Evolutionary conservation across 2,113 vertebrate genomes (phyloP).

Genomic region (Corvus hawaiiensis): DNA sequence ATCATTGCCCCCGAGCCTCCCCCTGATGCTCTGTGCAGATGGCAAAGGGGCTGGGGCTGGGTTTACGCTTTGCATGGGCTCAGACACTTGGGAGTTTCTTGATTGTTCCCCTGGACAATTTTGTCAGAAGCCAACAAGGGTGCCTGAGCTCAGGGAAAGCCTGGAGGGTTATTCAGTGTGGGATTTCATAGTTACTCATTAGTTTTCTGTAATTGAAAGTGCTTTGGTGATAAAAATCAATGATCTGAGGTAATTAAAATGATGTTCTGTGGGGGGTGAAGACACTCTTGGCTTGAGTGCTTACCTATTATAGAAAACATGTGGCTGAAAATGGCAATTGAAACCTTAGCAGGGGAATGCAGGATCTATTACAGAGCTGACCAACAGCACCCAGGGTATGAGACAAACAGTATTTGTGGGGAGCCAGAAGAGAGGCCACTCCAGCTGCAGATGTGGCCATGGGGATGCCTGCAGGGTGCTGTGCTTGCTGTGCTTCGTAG

Average conservation of each 20-base stretch:
- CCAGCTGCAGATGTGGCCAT: rapidly evolving
- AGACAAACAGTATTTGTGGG: not conserved
- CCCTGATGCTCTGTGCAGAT: not conserved
- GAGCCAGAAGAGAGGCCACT: not conserved
- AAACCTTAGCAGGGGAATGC: not conserved
- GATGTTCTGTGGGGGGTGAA: not conserved
- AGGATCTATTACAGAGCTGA: not conserved
- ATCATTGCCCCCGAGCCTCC: not conserved
- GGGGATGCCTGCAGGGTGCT: not conserved
- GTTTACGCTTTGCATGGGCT: not conserved
- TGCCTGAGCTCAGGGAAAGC: not conserved
- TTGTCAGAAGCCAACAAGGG: not conserved
- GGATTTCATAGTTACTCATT: constrained; percentile 1
- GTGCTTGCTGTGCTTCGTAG: not conserved
- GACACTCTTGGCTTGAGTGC: not conserved
- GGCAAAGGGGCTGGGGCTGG: not conserved
- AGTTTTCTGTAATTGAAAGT: constrained; percentile 39
- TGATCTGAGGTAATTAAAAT: constrained; percentile 47
- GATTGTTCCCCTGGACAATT: not conserved
- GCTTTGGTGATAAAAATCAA: constrained; percentile 54
- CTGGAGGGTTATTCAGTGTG: not conserved
- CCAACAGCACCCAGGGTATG: not conserved
- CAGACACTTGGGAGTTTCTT: not conserved
- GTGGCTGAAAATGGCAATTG: not conserved
- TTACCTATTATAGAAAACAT: not conserved